Conservation (phyloP, 2,888 invertebrate species). For the Sialis fuliginosa region DNA sequence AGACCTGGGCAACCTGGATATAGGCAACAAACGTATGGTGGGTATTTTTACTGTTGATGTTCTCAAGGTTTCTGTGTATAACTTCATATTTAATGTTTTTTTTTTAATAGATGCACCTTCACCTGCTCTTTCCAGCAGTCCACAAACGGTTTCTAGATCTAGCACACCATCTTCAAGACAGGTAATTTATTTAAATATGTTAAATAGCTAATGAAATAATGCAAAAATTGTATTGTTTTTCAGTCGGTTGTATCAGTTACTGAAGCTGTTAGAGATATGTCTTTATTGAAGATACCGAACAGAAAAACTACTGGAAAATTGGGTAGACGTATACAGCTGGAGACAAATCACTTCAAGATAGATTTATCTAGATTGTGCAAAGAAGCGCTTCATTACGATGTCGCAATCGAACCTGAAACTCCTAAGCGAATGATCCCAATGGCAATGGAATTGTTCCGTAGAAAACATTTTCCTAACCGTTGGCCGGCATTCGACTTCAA, state of each 20-base stretch:
- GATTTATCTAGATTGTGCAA: constrained; percentile 27
- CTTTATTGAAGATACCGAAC: constrained; percentile 13
- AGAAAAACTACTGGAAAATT: constrained; percentile 17
- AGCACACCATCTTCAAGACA: no score
- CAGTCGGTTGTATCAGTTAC: not conserved
- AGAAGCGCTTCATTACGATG: constrained; percentile 62
- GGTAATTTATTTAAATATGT: no score
- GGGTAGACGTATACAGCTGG: constrained; percentile 28
- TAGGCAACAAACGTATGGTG: no score
- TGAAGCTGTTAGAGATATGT: constrained; percentile 5
- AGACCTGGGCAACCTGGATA: no score
- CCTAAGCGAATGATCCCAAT: constrained; percentile 42
- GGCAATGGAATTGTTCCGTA: constrained; percentile 21
- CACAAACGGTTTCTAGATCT: no score
- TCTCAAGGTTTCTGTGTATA: no score
- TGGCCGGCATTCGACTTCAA: constrained; percentile 56
- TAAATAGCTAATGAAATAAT: no score
- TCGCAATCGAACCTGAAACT: constrained; percentile 46
- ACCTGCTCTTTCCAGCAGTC: no score
- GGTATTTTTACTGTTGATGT: no score
- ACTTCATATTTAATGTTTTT: no score
- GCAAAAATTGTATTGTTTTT: no score
- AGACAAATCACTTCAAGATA: constrained; percentile 48
- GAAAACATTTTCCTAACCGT: constrained; percentile 23
- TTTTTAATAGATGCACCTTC: no score